These are phyloP conservation scores for Alligator sinensis DNA, from an alignment of 2,113 vertebrate genomes.

Conservation along the genomic window DNA sequence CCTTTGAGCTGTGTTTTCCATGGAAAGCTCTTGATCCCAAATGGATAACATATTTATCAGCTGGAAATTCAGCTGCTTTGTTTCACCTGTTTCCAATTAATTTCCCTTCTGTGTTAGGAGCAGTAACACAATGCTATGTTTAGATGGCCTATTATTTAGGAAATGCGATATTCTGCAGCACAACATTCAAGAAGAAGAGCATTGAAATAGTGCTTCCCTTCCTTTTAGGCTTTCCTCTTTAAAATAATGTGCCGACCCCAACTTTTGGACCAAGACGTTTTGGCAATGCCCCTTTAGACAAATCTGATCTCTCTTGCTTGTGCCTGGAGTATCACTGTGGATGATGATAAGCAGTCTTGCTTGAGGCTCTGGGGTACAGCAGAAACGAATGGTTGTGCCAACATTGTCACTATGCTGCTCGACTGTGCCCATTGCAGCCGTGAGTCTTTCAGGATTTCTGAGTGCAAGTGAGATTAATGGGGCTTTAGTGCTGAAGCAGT, in stretches of 20 bases:
- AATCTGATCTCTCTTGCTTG: fast-evolving
- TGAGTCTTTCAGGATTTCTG: neutral
- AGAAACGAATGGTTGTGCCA: neutral
- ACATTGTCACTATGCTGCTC: neutral
- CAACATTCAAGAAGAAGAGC: neutral
- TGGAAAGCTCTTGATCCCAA: conserved; percentile 28
- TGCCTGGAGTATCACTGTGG: neutral
- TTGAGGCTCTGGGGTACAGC: neutral
- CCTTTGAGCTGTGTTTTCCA: conserved; percentile 37
- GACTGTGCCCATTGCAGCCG: neutral
- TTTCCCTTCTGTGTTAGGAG: neutral
- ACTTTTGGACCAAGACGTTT: neutral
- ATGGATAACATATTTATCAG: conserved; percentile 8
- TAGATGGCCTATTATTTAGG: neutral
- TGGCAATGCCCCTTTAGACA: neutral
- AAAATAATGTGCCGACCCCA: neutral
- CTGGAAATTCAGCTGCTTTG: conserved; percentile 15
- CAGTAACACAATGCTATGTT: neutral
- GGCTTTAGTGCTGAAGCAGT: conserved; percentile 40
- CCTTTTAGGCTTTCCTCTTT: neutral
- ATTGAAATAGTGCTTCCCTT: neutral
- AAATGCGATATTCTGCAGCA: neutral
- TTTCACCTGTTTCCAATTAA: conserved; percentile 31
- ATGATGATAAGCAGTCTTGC: neutral
- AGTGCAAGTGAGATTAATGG: conserved; percentile 45